These are phyloP conservation scores for Propithecus coquereli DNA, from an alignment of 2,113 vertebrate species.

Conservation along the genomic window DNA sequence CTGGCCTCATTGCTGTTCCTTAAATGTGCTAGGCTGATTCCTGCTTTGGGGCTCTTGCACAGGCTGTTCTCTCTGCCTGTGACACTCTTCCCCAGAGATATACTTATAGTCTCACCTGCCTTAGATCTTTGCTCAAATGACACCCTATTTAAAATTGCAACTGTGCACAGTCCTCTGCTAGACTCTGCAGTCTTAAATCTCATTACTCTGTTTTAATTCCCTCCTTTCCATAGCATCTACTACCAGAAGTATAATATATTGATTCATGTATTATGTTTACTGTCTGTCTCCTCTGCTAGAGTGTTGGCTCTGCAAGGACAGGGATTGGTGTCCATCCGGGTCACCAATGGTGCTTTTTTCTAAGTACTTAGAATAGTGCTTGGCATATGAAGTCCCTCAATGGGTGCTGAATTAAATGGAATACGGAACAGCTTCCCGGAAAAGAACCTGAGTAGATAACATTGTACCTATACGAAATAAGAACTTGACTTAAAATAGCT, in stretches of 20 bases:
- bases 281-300: not conserved
- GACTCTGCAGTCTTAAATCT: not conserved
- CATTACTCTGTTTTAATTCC: not conserved
- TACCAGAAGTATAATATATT: not conserved
- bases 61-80: not conserved
- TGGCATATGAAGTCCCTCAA: not conserved
- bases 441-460: not conserved
- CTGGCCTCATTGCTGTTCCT: not conserved
- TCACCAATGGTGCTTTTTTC: not conserved
- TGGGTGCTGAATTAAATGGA: not conserved
- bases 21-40: not conserved
- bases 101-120: not conserved
- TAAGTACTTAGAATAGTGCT: not conserved
- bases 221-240: not conserved
- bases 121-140: not conserved
- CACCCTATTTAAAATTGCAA: not conserved
- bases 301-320: not conserved
- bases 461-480: not conserved
- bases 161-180: not conserved
- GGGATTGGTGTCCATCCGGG: not conserved
- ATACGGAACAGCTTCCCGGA: not conserved
- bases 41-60: not conserved
- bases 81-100: not conserved
- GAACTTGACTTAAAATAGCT: constrained; percentile 1
- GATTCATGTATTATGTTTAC: not conserved